Evolutionary conservation across 1,140 invertebrate genomes (phyloP), one percentile per base, ranked within the genome.

Genomic region (Vanessa atalanta): DNA sequence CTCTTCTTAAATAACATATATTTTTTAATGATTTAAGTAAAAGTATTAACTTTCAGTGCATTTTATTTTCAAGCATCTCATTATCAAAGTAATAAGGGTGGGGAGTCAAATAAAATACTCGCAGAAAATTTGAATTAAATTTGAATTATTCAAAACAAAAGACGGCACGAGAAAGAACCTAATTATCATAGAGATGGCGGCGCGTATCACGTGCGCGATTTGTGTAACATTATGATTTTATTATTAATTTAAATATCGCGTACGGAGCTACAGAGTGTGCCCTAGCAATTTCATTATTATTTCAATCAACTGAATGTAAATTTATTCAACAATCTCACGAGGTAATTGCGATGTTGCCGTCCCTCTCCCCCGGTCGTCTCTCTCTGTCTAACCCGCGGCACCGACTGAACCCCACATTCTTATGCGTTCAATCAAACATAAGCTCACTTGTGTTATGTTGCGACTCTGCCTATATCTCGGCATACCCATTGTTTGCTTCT

Each of bases 241-340:
- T 89, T 92, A 92, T 91, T 91, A 89, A 92, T 92, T 91, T 92
- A 92, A 91, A 91, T 90, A 91, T 89, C 85, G 83, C 84, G 85
- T 85, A 87, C 85, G 85, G 84, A 83, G 84, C 84, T 85, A 81
- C 85, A 82, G 87, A 89, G 88, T 89, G 83, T 88, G 85, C 88
- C 83, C 83, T 86, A 89, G 87, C 89, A 91, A 92, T 91, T 91
- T 92, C 90, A 91, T 92, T 92, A 92, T 92, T 92, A 92, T 92
- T 91, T 92, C 90, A 92, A 92, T 92, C 90, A 91, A 89, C 86
- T 89, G 85, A 91, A 92, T 91, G 90, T 91, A 91, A 91, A 92
- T 92, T 90, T 92, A 92, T 92, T 92, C 90, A 90, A 92, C 89
- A 91, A 90, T 92, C 90, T 92, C 88, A 90, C 86, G 87, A 85